These are phyloP conservation scores for Zygothrica quintamaculata DNA, from an alignment of 2,888 invertebrate genomes.

Conservation along the genomic window DNA sequence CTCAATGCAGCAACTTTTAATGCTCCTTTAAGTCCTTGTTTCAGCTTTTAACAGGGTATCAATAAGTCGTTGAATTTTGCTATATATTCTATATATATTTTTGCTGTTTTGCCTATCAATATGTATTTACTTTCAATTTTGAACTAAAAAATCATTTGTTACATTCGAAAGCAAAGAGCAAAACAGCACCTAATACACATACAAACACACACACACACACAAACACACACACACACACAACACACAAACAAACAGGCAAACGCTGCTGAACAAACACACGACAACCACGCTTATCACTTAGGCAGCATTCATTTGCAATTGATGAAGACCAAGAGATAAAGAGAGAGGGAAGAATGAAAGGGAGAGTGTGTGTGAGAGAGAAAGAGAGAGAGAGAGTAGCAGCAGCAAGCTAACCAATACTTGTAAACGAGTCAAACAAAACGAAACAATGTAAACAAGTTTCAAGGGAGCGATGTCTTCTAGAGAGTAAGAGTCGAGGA, in stretches of 20 bases:
- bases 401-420: constrained; percentile 28
- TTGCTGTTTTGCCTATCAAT: constrained; percentile 45
- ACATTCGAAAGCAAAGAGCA: constrained; percentile 44
- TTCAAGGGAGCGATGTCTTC: constrained; percentile 8
- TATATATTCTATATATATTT: not conserved
- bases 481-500: constrained; percentile 31
- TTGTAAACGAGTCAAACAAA: constrained; percentile 42
- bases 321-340: constrained; percentile 3
- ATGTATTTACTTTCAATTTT: constrained; percentile 74
- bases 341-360: constrained; percentile 5
- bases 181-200: constrained; percentile 18
- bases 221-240: constrained; percentile 12
- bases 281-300: constrained; percentile 65
- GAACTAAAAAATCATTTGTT: constrained; percentile 70
- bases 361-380: constrained; percentile 5
- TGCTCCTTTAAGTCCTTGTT: no score
- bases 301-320: constrained; percentile 74
- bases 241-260: constrained; percentile 5
- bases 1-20: no score
- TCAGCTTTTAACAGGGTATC: not conserved
- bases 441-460: constrained; percentile 72
- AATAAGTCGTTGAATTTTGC: no score
- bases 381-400: not conserved
- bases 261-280: constrained; percentile 25
- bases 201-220: constrained; percentile 2